Base-by-base conservation (phyloP, 2,797 vertebrate genomes). In the Sebastes hopkinsi region DNA sequence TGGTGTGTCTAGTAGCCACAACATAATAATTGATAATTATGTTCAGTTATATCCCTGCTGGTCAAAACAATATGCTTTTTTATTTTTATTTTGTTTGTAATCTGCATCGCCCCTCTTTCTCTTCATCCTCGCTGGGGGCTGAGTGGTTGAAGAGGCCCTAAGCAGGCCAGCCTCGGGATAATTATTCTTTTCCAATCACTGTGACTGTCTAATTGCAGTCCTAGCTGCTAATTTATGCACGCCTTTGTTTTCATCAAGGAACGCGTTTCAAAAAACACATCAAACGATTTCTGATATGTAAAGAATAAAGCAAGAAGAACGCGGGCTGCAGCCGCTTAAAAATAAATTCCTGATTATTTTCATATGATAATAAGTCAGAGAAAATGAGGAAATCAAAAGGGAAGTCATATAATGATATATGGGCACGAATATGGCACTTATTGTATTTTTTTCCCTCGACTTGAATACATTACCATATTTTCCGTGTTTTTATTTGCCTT, bases 211-310 rank as follows among this genome's bases (percentile, higher is more conserved):
- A 95, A 95, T 95, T 95, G 92, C 93, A 93, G 92, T 86, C 85
- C 80, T 76, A 34, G 89, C 91, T 82, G 71, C 85, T 95, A 94
- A 95, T 96, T 87, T 95, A 96, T 95, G 90, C 92, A 90, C 80
- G 89, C 87, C 91, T 95, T 95, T 95, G 93, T 96, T 95, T 95
- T 94, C 92, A 91, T 92, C 89, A 91, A 92, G 92, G 89, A 93
- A 92, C 89, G 76, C 84, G 88, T 94, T 92, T 92, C 55, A 92
- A 91, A 93, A 56, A 88, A 88, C 74, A 96, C 94, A 95, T 95
- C 94, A 96, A 95, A 95, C 86, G 76, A 83, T 93, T 92, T 84
- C 81, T 93, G 91, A 93, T 93, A 92, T 94, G 90, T 92, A 91
- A 95, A 94, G 90, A 94, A 91, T 87, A 89, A 85, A 90, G 90